phyloP scores from a whole-genome alignment of 2,888 invertebrate species.

The Carterocephalus palaemon region DNA sequence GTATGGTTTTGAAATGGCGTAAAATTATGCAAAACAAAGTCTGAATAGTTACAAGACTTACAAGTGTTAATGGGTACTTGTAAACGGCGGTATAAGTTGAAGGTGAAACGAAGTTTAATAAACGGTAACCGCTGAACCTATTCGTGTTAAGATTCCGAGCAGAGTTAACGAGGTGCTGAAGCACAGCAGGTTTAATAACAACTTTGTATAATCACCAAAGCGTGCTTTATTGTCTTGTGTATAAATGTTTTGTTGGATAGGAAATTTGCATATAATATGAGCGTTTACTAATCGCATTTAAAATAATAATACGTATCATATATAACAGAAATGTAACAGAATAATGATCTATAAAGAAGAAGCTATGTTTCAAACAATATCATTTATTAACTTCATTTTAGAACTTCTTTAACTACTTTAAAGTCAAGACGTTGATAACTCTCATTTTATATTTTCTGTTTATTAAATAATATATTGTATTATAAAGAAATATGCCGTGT shows the following conservation, averaged over 20 bases:
- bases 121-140: conserved; percentile 48
- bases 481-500: no score
- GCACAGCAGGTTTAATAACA: conserved; percentile 33
- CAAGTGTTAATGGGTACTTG: conserved; percentile 35
- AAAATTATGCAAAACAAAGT: conserved; percentile 26
- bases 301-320: no score
- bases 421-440: no score
- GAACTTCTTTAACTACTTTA: no score
- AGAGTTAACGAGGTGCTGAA: conserved; percentile 40
- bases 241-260: conserved; percentile 20
- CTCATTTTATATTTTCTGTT: no score
- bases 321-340: no score
- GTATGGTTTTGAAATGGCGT: conserved; percentile 20
- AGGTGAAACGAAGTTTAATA: conserved; percentile 55
- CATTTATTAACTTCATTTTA: no score
- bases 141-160: conserved; percentile 40
- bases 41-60: conserved; percentile 28
- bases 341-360: no score
- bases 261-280: conserved; percentile 3
- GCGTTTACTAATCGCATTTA: no score
- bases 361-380: no score
- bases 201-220: conserved; percentile 32
- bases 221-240: conserved; percentile 30
- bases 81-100: conserved; percentile 34
- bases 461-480: no score